A percentile compares a stretch with the other conserved stretches of the same genome.
Evolutionary conservation across 1,140 invertebrate species (phyloP).

Genomic region (Tetramorium alpestre): DNA sequence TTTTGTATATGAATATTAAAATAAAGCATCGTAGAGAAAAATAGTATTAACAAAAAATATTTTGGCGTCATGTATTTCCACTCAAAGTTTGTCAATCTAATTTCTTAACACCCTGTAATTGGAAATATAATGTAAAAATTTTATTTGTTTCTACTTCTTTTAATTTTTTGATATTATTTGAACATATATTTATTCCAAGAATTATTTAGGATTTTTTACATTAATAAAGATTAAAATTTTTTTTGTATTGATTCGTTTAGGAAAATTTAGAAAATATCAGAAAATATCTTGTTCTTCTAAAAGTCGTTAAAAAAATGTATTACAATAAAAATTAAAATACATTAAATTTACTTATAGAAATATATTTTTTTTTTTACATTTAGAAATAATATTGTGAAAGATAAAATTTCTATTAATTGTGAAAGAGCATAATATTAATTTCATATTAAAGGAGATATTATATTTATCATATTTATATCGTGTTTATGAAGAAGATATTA

Average conservation of each 20-base stretch:
- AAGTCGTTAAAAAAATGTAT: not conserved
- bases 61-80: too few species aligned
- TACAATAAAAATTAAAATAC: not conserved
- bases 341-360: not conserved
- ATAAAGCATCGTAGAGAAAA: too few species aligned
- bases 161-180: not conserved
- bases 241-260: too few species aligned
- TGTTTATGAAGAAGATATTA: not conserved
- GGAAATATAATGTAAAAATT: too few species aligned
- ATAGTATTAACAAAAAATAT: too few species aligned
- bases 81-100: too few species aligned
- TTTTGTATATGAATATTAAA: not conserved
- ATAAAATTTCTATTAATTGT: not conserved
- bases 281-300: not conserved
- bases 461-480: not conserved
- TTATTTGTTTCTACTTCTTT: too few species aligned
- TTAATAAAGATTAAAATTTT: not conserved
- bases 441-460: not conserved
- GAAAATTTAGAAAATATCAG: not conserved
- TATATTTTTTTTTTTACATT: too few species aligned
- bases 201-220: not conserved
- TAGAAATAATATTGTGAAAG: not conserved
- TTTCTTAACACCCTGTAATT: too few species aligned
- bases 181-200: not conserved
- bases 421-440: not conserved